phyloP scores from a whole-genome alignment of 2,797 vertebrate genomes.

The Spinus olivaceus region DNA sequence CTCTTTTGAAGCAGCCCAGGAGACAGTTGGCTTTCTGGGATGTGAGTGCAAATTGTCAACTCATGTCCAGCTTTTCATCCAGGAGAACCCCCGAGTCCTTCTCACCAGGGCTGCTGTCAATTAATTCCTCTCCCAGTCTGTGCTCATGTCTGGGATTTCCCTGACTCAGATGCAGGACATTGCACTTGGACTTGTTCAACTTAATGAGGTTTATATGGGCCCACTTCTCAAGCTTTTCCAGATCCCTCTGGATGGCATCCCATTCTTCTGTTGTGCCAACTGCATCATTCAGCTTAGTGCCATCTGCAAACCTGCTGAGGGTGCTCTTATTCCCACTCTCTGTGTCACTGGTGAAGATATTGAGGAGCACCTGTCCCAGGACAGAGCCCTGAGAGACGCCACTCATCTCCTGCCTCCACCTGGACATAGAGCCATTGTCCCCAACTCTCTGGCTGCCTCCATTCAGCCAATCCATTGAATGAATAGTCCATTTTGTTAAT shows the following conservation, averaged over 20 bases:
- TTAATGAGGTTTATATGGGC: background rate
- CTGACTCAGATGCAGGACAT: background rate
- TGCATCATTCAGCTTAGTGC: background rate
- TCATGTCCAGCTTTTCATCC: background rate
- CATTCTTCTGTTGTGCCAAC: background rate
- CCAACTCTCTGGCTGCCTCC: background rate
- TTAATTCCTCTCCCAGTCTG: background rate
- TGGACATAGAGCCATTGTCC: background rate
- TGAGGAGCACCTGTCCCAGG: background rate
- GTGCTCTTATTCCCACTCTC: accelerated
- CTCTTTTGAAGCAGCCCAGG: background rate
- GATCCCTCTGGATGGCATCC: background rate
- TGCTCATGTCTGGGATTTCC: background rate
- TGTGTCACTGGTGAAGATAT: background rate
- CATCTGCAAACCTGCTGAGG: background rate
- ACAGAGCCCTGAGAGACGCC: background rate
- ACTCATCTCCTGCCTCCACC: accelerated
- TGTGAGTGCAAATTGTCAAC: background rate
- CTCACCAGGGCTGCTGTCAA: background rate
- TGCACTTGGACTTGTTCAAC: background rate
- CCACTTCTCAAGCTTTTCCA: background rate
- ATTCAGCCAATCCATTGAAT: background rate
- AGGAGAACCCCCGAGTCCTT: background rate
- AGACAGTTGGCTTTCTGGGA: background rate
- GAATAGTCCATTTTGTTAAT: background rate